phyloP scores from a whole-genome alignment of 2,888 invertebrate genomes.

The Disparrhopalites patrizii region DNA sequence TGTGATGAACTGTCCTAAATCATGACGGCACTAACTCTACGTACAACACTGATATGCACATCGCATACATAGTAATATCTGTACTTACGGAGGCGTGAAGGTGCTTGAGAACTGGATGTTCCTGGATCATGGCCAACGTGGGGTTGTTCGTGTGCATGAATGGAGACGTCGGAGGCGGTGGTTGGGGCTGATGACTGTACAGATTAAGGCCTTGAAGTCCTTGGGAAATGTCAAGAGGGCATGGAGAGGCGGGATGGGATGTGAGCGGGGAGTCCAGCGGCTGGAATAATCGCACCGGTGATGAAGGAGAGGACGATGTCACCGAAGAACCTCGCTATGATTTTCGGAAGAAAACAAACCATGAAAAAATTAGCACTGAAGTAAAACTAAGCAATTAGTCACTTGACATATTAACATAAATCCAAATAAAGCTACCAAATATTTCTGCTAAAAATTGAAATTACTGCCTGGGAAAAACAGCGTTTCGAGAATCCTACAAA shows the following conservation, averaged over 20 bases:
- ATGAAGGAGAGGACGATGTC: constrained; percentile 47
- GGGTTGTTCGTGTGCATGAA: constrained; percentile 44
- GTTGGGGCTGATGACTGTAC: constrained; percentile 40
- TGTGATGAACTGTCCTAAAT: too few relatives aligned
- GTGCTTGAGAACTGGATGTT: constrained; percentile 44
- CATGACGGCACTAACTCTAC: too few relatives aligned
- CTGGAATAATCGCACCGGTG: constrained; percentile 46
- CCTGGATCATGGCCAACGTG: constrained; percentile 47
- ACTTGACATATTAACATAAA: too few relatives aligned
- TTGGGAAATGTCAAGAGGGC: constrained; percentile 46
- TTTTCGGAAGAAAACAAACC: not conserved
- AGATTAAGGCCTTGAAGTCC: constrained; percentile 48
- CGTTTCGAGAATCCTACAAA: too few relatives aligned
- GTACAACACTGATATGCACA: too few relatives aligned
- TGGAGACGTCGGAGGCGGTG: constrained; percentile 43
- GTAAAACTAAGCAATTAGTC: too few relatives aligned
- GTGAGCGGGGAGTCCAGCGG: constrained; percentile 44
- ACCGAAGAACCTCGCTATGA: constrained; percentile 45
- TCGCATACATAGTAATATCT: not conserved
- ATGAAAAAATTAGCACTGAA: too few relatives aligned
- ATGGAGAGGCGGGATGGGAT: constrained; percentile 38
- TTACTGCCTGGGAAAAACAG: too few relatives aligned
- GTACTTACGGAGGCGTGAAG: constrained; percentile 36
- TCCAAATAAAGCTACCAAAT: too few relatives aligned
- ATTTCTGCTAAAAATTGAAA: too few relatives aligned